Evolutionary conservation across 2,888 invertebrate species (phyloP).

Genomic region (Netelia melanura): DNA sequence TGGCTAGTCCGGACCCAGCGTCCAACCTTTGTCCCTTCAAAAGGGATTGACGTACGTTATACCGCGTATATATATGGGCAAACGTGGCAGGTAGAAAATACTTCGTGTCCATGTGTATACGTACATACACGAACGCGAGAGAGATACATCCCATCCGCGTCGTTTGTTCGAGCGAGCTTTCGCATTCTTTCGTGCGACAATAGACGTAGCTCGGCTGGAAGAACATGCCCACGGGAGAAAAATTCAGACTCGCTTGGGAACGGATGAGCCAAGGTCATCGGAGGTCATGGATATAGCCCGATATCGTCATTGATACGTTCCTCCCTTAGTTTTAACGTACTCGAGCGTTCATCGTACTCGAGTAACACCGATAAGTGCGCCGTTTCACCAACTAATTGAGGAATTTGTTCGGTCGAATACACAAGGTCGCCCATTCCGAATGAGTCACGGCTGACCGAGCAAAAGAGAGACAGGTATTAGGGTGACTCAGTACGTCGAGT

Average conservation of each 20-base stretch:
- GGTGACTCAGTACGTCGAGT: slow-evolving; percentile 30
- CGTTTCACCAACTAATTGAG: background rate
- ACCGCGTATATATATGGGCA: background rate
- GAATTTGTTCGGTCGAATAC: background rate
- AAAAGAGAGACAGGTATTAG: slow-evolving; percentile 19
- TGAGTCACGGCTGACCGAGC: slow-evolving; percentile 1
- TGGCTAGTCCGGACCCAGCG: slow-evolving; percentile 9
- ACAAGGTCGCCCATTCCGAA: slow-evolving; percentile 1
- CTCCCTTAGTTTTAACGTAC: no score
- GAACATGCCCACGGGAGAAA: background rate
- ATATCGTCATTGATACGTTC: background rate
- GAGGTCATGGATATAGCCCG: slow-evolving; percentile 9
- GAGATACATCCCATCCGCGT: slow-evolving; percentile 33
- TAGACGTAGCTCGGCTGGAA: background rate
- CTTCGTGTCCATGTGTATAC: background rate
- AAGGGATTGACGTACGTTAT: slow-evolving; percentile 30
- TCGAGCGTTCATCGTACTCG: background rate
- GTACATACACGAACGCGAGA: background rate
- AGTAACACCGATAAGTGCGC: background rate
- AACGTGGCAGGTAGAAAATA: background rate
- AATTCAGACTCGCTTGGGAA: background rate
- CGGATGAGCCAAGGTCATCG: slow-evolving; percentile 43
- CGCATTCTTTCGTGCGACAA: slow-evolving; percentile 21
- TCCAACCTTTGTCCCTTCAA: slow-evolving; percentile 36
- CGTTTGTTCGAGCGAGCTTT: slow-evolving; percentile 20